Base-by-base conservation (phyloP, 2,113 vertebrate species). In the Macrotus californicus region DNA sequence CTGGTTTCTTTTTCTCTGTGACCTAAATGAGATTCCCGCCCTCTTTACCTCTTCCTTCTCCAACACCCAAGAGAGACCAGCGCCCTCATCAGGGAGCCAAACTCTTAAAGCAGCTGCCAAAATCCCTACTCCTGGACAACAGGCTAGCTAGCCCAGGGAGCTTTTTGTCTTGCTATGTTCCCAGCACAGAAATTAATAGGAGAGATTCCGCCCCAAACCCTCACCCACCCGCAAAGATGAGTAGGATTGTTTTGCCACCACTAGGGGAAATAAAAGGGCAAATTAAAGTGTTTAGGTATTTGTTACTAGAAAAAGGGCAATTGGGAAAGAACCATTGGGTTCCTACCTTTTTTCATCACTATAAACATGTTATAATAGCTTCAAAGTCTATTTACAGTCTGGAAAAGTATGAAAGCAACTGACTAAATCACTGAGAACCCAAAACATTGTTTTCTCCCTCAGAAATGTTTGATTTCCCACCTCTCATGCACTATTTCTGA, bases 1-100 rank as follows among this genome's bases (percentile, higher is more conserved):
- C 98, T 98, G 97, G 97, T 98, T 97, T 95, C 76, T 7, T 7
- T 91, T 50, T 43, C 85, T 94, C 97, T 96, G 66, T 0, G 66
- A 93, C 93, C 19, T 5, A 2, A 29, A 43, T 21, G 50, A 67
- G 90, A 96, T 97, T 91, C 43, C 75, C 13, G 15, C 48, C 34
- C 88, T 89, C 77, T 84, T 59, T n/a, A 69, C 77, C 83, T 61
- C 59, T 92, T 86, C 82, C 80, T 88, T 93, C 77, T 83, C 64
- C 83, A 83, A 87, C 96, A 96, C 95, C 59, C 73, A 84, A 0
- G 0, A 87, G 7, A 92, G 85, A 89, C 82, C 5, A 70, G 95
- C 1, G 0, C 96, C 96, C 94, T 96, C 92, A 92, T 59, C 76
- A 29, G 94, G 82, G 43, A 96, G 54, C 11, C 14, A 95, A 93